Evolutionary conservation across 23 tunicate genomes (phyloP), one percentile per base, ranked within the genome.

Genomic region (Botrylloides violaceus): DNA sequence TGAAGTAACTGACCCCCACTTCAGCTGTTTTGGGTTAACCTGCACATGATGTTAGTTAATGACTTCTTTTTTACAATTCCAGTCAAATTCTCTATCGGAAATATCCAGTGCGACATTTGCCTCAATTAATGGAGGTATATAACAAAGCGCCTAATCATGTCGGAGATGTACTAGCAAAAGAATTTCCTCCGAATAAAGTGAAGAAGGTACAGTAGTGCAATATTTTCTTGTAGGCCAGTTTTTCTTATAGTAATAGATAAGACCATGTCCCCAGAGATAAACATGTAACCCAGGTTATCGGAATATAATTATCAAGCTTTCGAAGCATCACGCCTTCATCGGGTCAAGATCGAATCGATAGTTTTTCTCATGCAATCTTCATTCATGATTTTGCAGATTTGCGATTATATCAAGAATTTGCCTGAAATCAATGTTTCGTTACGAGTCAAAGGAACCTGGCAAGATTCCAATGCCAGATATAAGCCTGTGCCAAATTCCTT

Each of bases 341-440:
- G n/a, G n/a, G n/a, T n/a, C n/a, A n/a, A n/a, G n/a, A n/a, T n/a
- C n/a, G n/a, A n/a, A n/a, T n/a, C n/a, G n/a, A n/a, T n/a, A n/a
- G n/a, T n/a, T n/a, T n/a, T n/a, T n/a, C n/a, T n/a, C n/a, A n/a
- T n/a, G n/a, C n/a, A n/a, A n/a, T n/a, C n/a, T n/a, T n/a, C n/a
- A n/a, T n/a, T n/a, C n/a, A n/a, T n/a, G n/a, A n/a, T n/a, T 72
- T 65, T 72, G n/a, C 65, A 86, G 94, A 79, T 86, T 33, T 74
- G 84, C 81, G 47, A 59, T 35, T 81, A 88, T 61, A 22, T 88
- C 15, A 20, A 63, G 2, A 50, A 27, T 25, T 43, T 88, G 4
- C 96, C 96, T 7, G 70, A 50, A 2, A 72, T 88, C 65, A 73
- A 77, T 4, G 80, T 88, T 4, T 20, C 48, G 9, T 30, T 88